Conservation (phyloP, 1,140 invertebrate species). For the Bombus balteatus region DNA sequence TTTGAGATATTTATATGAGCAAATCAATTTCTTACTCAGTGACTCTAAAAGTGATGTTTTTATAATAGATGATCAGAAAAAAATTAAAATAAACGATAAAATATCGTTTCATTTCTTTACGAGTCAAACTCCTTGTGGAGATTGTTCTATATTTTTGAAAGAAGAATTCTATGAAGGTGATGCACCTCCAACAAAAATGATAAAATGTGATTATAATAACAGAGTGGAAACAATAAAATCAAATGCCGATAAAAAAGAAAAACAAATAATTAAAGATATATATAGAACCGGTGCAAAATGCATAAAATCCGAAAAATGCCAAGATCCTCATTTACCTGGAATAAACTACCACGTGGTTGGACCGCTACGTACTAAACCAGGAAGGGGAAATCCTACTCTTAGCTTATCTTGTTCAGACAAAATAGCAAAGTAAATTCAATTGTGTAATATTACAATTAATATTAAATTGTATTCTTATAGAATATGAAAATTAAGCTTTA, state of each 20-base stretch:
- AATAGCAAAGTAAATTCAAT: slow-evolving; percentile 84
- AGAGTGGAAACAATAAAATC: slow-evolving; percentile 72
- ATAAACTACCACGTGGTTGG: slow-evolving; percentile 88
- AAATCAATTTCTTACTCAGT: slow-evolving; percentile 82
- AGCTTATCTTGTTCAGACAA: slow-evolving; percentile 98
- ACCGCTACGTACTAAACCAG: slow-evolving; percentile 94
- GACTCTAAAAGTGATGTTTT: slow-evolving; percentile 80
- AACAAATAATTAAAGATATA: slow-evolving; percentile 83
- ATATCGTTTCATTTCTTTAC: slow-evolving; percentile 93
- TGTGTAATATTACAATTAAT: not conserved
- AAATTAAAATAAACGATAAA: slow-evolving; percentile 84
- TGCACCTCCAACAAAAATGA: slow-evolving; percentile 62
- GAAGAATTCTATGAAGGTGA: slow-evolving; percentile 32
- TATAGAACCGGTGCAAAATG: slow-evolving; percentile 95
- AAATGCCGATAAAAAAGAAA: slow-evolving; percentile 3
- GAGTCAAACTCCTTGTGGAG: slow-evolving; percentile 95
- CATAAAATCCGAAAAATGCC: slow-evolving; percentile 82
- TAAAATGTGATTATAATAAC: slow-evolving; percentile 50
- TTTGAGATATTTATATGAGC: slow-evolving; percentile 89
- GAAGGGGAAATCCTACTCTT: slow-evolving; percentile 93
- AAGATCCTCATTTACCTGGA: slow-evolving; percentile 85
- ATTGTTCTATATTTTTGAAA: slow-evolving; percentile 94
- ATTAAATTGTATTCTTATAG: not conserved
- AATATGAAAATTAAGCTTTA: not conserved
- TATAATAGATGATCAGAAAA: slow-evolving; percentile 67